Base-by-base conservation (phyloP, 2,113 vertebrate genomes). In the Hyperoodon ampullatus region DNA sequence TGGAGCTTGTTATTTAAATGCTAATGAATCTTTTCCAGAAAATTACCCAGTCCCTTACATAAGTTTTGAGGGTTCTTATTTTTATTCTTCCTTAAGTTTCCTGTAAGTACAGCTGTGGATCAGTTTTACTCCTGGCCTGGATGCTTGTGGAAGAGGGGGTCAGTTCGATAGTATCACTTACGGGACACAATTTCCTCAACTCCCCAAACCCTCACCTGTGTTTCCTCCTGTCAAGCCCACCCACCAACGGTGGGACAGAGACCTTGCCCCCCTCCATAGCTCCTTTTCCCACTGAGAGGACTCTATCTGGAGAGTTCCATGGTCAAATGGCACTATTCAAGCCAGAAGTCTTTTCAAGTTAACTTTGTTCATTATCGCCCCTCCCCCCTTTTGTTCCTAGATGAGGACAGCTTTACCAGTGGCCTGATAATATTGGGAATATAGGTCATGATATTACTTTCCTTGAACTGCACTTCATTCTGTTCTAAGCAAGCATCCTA, bases 11-110 rank as follows among this genome's bases (percentile, higher is more conserved):
- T 96, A 97, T 97, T 98, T 94, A 97, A 97, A 97, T 97, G 96
- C 93, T 98, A 98, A 98, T 97, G 92, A 94, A 80, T 87, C 96
- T 94, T 88, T 97, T 92, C 91, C 75, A 86, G 86, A 96, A 98
- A 97, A 97, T 93, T 65, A 93, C 94, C 91, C 70, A 77, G 82
- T 7, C 63, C 85, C 85, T 98, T 97, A 96, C 26, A 15, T 92
- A 95, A 97, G 75, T 96, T 92, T 90, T 50, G 15, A 91, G 81
- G 44, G 68, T 86, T 83, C 91, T 96, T 78, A 53, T 63, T 97
- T 98, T 98, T 83, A 74, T 80, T 88, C 68, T 77, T 89, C 93
- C 80, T 53, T 42, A 80, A 47, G 55, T 81, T 93, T 92, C 75
- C 88, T 88, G 71, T 72, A 63, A 60, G 28, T 24, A 30, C 2